phyloP scores from a whole-genome alignment of 2,797 vertebrate species.

The Acipenser oxyrinchus region DNA sequence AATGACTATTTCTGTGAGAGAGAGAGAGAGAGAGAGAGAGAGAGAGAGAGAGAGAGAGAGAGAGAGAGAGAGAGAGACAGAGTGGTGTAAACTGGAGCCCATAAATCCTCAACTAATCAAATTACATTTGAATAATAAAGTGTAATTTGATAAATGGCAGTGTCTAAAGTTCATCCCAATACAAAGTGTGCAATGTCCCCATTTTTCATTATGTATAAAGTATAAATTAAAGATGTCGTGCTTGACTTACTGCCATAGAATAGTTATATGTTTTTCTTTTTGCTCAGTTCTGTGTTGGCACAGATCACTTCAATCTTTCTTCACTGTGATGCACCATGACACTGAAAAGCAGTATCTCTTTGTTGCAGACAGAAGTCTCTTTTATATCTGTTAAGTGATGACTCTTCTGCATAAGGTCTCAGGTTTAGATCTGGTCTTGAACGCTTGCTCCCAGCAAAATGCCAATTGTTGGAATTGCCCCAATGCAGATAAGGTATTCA shows the following conservation, averaged over 20 bases:
- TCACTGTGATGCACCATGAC: too few relatives aligned
- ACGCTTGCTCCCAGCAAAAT: too few relatives aligned
- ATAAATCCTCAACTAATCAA: constrained; percentile 13
- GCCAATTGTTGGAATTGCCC: too few relatives aligned
- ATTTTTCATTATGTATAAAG: constrained; percentile 6
- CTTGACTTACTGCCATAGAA: constrained; percentile 11
- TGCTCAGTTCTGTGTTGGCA: too few relatives aligned
- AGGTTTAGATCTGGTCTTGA: too few relatives aligned
- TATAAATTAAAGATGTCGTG: constrained; percentile 8
- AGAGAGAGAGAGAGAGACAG: neutral
- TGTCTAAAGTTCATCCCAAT: constrained; percentile 7
- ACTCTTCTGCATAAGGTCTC: too few relatives aligned
- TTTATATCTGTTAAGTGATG: too few relatives aligned
- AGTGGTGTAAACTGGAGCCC: neutral
- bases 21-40: constrained; percentile 20
- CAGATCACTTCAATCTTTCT: too few relatives aligned
- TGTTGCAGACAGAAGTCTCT: too few relatives aligned
- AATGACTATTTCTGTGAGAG: constrained; percentile 38
- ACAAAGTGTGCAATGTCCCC: neutral
- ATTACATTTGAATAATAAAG: constrained; percentile 10
- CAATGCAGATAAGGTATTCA: too few relatives aligned
- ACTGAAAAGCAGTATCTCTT: too few relatives aligned
- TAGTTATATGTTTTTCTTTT: constrained; percentile 3
- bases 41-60: neutral
- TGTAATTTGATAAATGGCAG: constrained; percentile 9